Conservation (phyloP, 2,888 invertebrate species). For the Deilephila elpenor region DNA sequence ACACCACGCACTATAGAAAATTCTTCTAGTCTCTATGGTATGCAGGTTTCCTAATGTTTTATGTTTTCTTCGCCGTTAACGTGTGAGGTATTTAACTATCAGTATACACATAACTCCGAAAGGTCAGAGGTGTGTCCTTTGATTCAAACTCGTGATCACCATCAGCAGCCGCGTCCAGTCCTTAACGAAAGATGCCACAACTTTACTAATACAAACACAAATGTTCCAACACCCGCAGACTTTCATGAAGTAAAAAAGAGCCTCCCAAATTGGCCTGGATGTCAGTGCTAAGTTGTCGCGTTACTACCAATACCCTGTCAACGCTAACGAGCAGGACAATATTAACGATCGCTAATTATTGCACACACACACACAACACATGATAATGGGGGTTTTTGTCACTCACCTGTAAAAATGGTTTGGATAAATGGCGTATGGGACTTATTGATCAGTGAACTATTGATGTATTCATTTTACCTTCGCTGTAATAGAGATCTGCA, state of each 20-base stretch:
- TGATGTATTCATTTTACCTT: too few species aligned
- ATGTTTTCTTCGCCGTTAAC: too few species aligned
- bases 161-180: neutral
- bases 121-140: too few species aligned
- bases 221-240: neutral
- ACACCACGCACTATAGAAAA: too few species aligned
- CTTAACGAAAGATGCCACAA: too few species aligned
- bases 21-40: too few species aligned
- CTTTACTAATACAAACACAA: too few species aligned
- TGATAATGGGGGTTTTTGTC: constrained; percentile 10
- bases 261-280: neutral
- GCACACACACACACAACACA: constrained; percentile 4
- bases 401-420: neutral
- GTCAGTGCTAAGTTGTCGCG: constrained; percentile 18
- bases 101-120: too few species aligned
- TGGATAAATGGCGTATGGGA: neutral
- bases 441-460: neutral
- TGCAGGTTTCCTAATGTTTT: too few species aligned
- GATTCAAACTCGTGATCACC: neutral
- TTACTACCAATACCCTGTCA: neutral
- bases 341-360: constrained; percentile 23
- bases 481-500: too few species aligned
- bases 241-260: neutral
- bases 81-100: too few species aligned
- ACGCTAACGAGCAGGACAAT: constrained; percentile 5